Percentiles rank a stretch among this genome's conserved stretches.
phyloP scores from a whole-genome alignment of 2,113 vertebrate species.

The Pantherophis guttatus region DNA sequence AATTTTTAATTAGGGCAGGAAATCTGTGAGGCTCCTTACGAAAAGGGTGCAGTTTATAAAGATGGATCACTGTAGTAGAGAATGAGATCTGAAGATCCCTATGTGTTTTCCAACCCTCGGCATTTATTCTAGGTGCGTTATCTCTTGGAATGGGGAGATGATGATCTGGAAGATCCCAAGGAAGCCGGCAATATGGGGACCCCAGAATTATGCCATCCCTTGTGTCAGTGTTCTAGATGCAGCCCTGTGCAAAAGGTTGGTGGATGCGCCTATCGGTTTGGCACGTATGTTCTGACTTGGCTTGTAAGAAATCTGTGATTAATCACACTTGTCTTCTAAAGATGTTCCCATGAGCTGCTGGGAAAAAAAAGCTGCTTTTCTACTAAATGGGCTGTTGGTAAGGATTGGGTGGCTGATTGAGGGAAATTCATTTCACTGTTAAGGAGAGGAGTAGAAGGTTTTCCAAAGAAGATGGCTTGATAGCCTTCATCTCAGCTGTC shows the following conservation, averaged over 20 bases:
- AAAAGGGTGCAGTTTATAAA: neutral
- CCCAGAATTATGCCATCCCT: constrained; percentile 84
- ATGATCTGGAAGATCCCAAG: constrained; percentile 79
- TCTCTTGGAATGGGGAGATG: constrained; percentile 90
- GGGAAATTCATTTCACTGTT: neutral
- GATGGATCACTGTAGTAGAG: too few relatives aligned
- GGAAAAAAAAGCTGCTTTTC: neutral
- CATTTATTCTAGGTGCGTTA: constrained; percentile 83
- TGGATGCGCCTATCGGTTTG: neutral
- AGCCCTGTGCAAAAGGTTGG: constrained; percentile 89
- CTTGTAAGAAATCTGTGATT: neutral
- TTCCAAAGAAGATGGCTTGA: neutral
- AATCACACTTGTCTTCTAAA: neutral
- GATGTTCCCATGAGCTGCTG: neutral
- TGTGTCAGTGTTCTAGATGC: constrained; percentile 90
- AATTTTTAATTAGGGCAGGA: neutral
- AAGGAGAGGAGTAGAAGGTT: neutral
- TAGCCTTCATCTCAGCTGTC: neutral
- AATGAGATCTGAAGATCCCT: neutral
- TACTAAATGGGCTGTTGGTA: constrained; percentile 1
- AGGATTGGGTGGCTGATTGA: neutral
- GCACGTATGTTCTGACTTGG: neutral
- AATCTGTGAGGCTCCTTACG: neutral
- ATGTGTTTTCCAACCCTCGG: neutral
- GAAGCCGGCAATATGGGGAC: constrained; percentile 47